Base-by-base conservation (phyloP, 92 coral and sea anemone species). In the Umimayanthus kanabou region DNA sequence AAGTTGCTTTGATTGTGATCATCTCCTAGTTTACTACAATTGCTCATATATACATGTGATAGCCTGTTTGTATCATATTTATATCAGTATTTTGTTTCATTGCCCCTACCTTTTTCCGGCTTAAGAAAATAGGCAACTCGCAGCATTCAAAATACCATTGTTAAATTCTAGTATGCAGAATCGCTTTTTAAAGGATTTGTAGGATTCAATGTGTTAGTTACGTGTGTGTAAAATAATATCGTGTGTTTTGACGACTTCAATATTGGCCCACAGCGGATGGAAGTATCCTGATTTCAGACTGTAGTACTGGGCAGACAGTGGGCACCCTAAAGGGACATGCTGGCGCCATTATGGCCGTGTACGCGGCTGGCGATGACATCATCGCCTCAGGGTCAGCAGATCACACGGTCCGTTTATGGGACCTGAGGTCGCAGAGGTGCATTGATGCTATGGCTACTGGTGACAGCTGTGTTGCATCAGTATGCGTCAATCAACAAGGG, bases 311-410 rank as follows among this genome's bases (percentile, higher is more conserved):
- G 9, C 96, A 96, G 86, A 95, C 97, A 40, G 88, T 95, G 25
- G 95, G 96, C 4, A 93, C 92, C 72, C 97, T 96, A 11, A 93
- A 91, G 81, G 98, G 98, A 9, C 99, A 96, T 85, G 88, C 96
- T 40, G 95, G 97, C 5, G 95, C 96, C 37, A 90, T 96, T 75
- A 96, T 96, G 99, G 80, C 98, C 9, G 94, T 96, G 9, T 96
- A 87, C 87, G 99, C 98, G 2, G 98, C 96, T 81, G 90, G 93
- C 22, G 97, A 96, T 85, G 95, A 94, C 80, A 92, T 96, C 86
- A 93, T 96, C 76, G 98, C 96, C 4, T 95, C 99, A n/a, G 99
- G 99, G 45, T 96, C 99, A 75, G 92, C 96, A 10, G 99, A 96
- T 80, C 94, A 95, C 79, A 95, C 99, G 45, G 99, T 96, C 26